phyloP scores from a whole-genome alignment of 2,113 vertebrate species.

The human (Homo sapiens) region GRCh38 chr16:53541501-53542000 shows the following conservation, averaged over 20 bases:
- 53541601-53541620: background rate
- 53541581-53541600: background rate
- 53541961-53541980: background rate
- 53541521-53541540: fast-evolving
- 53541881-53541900: background rate
- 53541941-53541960: too few species aligned
- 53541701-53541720: fast-evolving
- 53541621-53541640: background rate
- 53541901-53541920: background rate
- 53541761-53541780: fast-evolving
- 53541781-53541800: too few species aligned
- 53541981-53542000: background rate
- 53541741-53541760: too few species aligned
- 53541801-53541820: background rate
- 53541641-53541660: fast-evolving
- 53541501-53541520: fast-evolving
- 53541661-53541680: fast-evolving
- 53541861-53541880: background rate
- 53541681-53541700: background rate
- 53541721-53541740: fast-evolving
- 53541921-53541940: background rate
- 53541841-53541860: background rate
- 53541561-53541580: background rate
- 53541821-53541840: fast-evolving
- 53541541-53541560: too few species aligned